Percentiles rank a stretch among this genome's conserved stretches.
Conservation (phyloP, 2,797 vertebrate genomes). For the Lophura swinhoii region DNA sequence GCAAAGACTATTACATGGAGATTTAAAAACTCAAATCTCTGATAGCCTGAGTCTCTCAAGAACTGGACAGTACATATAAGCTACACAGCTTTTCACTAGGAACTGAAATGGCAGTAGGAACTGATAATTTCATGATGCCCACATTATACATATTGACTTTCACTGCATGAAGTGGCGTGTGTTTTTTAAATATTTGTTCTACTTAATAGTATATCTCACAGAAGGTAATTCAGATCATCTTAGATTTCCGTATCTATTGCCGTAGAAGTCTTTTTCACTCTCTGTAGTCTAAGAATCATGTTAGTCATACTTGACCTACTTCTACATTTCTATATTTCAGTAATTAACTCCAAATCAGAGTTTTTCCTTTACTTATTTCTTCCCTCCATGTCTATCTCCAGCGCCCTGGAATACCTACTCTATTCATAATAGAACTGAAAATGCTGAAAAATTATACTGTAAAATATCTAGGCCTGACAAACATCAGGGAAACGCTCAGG, state of each 20-base stretch:
- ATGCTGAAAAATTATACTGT: not conserved
- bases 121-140: not conserved
- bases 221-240: not conserved
- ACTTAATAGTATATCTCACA: not conserved
- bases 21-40: not conserved
- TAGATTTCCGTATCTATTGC: not conserved
- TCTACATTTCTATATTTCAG: not conserved
- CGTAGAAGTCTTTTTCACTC: not conserved
- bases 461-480: not conserved
- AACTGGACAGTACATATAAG: not conserved
- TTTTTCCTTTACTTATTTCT: not conserved
- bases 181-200: not conserved
- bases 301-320: not conserved
- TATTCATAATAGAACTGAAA: not conserved
- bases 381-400: fast-evolving
- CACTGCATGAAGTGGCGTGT: not conserved
- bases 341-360: not conserved
- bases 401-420: not conserved
- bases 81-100: not conserved
- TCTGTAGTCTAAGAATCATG: fast-evolving
- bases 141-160: not conserved
- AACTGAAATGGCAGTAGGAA: not conserved
- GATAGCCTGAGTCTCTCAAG: not conserved
- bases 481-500: not conserved
- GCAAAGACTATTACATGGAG: not conserved